Evolutionary conservation across 2,113 vertebrate genomes (phyloP).

Genomic region (Callocephalon fimbriatum): DNA sequence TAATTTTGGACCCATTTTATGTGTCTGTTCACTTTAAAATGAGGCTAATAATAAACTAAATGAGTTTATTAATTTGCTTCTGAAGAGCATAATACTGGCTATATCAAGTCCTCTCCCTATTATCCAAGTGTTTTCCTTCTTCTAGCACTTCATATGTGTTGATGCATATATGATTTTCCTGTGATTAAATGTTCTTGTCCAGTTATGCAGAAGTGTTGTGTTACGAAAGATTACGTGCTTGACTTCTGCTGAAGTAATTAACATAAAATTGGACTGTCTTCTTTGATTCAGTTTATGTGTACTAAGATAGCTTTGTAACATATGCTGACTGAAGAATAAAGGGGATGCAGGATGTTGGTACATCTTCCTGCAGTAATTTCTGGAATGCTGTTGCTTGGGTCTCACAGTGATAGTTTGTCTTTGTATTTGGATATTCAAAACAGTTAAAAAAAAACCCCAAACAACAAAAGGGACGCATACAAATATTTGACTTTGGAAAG

Average conservation of each 20-base stretch:
- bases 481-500: background rate
- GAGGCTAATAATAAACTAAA: background rate
- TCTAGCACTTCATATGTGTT: background rate
- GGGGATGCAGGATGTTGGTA: background rate
- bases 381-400: background rate
- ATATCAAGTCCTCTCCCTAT: accelerated
- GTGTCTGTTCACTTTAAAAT: background rate
- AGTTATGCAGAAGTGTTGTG: background rate
- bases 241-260: background rate
- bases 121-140: background rate
- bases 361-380: background rate
- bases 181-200: background rate
- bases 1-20: background rate
- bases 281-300: background rate
- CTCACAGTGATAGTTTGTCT: background rate
- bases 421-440: background rate
- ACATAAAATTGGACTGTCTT: background rate
- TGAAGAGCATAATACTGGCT: background rate
- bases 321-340: background rate
- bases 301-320: background rate
- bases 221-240: background rate
- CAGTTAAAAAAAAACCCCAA: background rate
- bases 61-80: background rate
- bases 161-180: background rate
- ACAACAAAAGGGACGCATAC: background rate